Percentiles rank a stretch among this genome's conserved stretches.
Evolutionary conservation across 2,888 invertebrate genomes (phyloP).

Genomic region (Apoda limacodes): DNA sequence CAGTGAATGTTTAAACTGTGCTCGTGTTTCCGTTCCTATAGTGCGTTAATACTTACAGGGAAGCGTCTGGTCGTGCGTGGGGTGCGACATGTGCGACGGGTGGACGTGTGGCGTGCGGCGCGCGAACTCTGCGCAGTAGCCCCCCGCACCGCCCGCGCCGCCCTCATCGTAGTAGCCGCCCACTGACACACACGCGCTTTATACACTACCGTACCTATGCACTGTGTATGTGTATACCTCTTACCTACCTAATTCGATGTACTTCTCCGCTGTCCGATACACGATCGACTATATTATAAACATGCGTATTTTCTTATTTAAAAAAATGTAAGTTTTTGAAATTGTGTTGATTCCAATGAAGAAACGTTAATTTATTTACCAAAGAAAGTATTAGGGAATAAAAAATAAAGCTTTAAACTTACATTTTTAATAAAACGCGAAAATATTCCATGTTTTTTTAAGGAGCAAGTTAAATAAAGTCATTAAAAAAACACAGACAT

Average conservation of each 20-base stretch:
- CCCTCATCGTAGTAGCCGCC: conserved; percentile 63
- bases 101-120: conserved; percentile 40
- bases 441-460: too few species aligned
- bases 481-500: too few species aligned
- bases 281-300: too few species aligned
- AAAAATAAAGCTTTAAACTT: too few species aligned
- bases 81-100: conserved; percentile 21
- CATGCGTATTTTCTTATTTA: too few species aligned
- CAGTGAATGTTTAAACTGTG: background rate
- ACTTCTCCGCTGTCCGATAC: conserved; percentile 12
- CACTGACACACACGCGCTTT: conserved; percentile 63
- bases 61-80: conserved; percentile 37
- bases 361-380: too few species aligned
- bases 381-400: too few species aligned
- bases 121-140: conserved; percentile 55
- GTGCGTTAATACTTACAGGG: conserved; percentile 49
- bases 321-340: too few species aligned
- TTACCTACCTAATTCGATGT: conserved; percentile 44
- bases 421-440: too few species aligned
- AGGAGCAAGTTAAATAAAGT: too few species aligned
- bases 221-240: conserved; percentile 22
- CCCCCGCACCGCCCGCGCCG: conserved; percentile 35
- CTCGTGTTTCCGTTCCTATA: too few species aligned
- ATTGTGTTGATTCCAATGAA: too few species aligned
- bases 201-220: conserved; percentile 28